A percentile compares a stretch with the other conserved stretches of the same genome.
Evolutionary conservation across 1,140 invertebrate genomes (phyloP).

Genomic region (Dreissena rostriformis): DNA sequence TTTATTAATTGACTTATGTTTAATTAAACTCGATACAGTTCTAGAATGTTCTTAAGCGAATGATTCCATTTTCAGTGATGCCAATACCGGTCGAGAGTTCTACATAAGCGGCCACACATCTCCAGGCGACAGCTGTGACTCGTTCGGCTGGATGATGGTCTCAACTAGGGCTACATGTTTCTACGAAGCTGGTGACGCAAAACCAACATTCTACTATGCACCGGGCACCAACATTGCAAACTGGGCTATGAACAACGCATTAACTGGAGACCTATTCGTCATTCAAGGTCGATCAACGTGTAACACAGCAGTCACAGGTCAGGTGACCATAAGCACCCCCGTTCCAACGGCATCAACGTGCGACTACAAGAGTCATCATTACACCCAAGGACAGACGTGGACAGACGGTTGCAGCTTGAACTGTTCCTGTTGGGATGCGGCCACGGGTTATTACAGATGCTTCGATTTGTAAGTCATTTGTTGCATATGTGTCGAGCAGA

Average conservation of each 20-base stretch:
- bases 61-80: slow-evolving; percentile 59
- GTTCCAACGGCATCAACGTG: slow-evolving; percentile 55
- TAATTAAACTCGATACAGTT: too few species aligned
- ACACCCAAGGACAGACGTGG: slow-evolving; percentile 65
- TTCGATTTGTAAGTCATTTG: slow-evolving; percentile 57
- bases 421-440: slow-evolving; percentile 67
- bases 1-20: too few species aligned
- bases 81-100: slow-evolving; percentile 66
- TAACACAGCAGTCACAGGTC: too few species aligned
- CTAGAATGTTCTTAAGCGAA: too few species aligned
- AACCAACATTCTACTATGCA: slow-evolving; percentile 71
- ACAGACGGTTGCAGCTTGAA: slow-evolving; percentile 69
- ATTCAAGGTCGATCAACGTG: slow-evolving; percentile 64
- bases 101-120: slow-evolving; percentile 64
- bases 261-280: slow-evolving; percentile 71
- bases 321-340: not conserved
- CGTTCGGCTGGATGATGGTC: slow-evolving; percentile 71
- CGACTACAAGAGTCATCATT: slow-evolving; percentile 66
- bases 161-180: slow-evolving; percentile 68
- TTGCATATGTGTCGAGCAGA: too few species aligned
- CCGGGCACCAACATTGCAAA: slow-evolving; percentile 58
- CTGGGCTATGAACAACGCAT: slow-evolving; percentile 60
- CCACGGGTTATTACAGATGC: slow-evolving; percentile 67
- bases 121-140: slow-evolving; percentile 52
- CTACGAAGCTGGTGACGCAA: slow-evolving; percentile 63